These are phyloP conservation scores for Columbina picui DNA, from an alignment of 2,113 vertebrate species.

Conservation along the genomic window DNA sequence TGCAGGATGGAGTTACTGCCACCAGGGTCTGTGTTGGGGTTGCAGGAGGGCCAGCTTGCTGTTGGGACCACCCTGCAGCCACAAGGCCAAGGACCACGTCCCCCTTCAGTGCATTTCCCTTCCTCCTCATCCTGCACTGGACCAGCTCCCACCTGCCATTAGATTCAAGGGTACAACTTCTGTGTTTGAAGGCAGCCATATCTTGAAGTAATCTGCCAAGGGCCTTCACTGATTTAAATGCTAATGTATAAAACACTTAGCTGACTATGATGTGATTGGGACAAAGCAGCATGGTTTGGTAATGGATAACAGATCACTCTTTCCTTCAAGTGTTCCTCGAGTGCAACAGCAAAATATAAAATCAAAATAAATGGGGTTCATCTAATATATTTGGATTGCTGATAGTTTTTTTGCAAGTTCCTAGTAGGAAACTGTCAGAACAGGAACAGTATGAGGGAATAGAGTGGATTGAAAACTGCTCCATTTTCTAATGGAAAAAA, in stretches of 20 bases:
- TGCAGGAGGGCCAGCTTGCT: neutral
- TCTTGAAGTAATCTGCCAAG: neutral
- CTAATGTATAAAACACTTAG: neutral
- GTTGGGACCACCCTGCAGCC: neutral
- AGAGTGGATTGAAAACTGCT: neutral
- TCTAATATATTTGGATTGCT: neutral
- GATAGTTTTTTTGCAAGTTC: neutral
- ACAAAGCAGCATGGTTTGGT: neutral
- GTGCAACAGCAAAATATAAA: neutral
- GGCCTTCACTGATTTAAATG: neutral
- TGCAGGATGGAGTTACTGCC: neutral
- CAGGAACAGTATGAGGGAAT: neutral
- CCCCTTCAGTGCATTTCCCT: fast-evolving
- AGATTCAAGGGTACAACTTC: neutral
- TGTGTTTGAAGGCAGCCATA: neutral
- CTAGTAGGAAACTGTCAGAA: neutral
- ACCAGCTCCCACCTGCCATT: neutral
- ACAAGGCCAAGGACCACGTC: neutral
- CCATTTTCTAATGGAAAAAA: neutral
- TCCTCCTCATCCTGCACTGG: neutral
- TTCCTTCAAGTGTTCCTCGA: neutral
- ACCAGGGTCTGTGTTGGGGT: neutral
- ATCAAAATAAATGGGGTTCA: neutral
- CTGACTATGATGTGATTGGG: neutral
- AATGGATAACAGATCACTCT: neutral